phyloP scores from a whole-genome alignment of 2,797 vertebrate genomes.

The Crax fasciolata region DNA sequence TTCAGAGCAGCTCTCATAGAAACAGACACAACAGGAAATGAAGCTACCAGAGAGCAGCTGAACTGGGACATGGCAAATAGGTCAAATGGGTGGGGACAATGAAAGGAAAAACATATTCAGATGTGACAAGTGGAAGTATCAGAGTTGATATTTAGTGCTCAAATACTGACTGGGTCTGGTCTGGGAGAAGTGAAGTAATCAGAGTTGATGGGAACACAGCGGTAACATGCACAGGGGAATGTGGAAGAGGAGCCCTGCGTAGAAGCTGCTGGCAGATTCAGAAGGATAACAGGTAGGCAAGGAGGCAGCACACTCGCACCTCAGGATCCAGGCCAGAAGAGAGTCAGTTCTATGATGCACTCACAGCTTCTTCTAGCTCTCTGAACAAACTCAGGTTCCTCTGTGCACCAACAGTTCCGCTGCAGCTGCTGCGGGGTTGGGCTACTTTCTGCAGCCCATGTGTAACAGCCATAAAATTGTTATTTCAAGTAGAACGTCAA shows the following conservation, averaged over 20 bases:
- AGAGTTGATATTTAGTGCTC: neutral
- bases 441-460: neutral
- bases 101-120: neutral
- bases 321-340: neutral
- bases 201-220: neutral
- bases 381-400: neutral
- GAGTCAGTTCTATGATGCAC: neutral
- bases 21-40: neutral
- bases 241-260: neutral
- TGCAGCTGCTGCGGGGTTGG: neutral
- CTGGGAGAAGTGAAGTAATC: neutral
- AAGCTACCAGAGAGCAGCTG: neutral
- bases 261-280: neutral
- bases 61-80: neutral
- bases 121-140: neutral
- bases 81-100: neutral
- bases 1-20: no score
- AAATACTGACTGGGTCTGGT: rapidly evolving
- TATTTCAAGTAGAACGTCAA: neutral
- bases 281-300: neutral
- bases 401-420: neutral
- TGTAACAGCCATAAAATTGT: neutral
- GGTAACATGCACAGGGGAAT: rapidly evolving
- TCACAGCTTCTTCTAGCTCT: neutral
- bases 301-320: neutral